Conservation (phyloP, 2,113 vertebrate genomes). For the Phycodurus eques region DNA sequence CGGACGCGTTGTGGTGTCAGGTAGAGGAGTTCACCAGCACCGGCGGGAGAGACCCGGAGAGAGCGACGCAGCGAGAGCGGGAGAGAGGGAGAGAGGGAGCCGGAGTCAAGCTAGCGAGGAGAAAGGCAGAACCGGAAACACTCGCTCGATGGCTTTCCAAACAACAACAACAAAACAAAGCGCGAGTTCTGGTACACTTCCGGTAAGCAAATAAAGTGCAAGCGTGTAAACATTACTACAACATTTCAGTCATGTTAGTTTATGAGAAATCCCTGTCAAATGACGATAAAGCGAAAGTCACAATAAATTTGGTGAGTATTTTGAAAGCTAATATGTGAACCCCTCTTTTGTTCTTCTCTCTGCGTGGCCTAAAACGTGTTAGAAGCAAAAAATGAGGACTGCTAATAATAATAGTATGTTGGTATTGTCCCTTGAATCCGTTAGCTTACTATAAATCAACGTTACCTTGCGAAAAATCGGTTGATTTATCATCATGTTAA, state of each 20-base stretch:
- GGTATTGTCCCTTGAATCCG: too few species aligned
- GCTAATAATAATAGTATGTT: too few species aligned
- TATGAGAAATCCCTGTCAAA: too few species aligned
- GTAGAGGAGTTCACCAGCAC: constrained; percentile 66
- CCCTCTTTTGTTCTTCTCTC: too few species aligned
- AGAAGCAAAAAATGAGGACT: too few species aligned
- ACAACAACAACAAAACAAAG: not conserved
- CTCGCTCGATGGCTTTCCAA: not conserved
- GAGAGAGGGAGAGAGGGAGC: not conserved
- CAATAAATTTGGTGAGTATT: too few species aligned
- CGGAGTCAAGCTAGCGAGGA: not conserved
- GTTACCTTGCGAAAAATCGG: too few species aligned
- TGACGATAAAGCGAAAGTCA: too few species aligned
- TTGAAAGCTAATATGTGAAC: too few species aligned
- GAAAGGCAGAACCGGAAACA: not conserved
- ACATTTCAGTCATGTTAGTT: not conserved
- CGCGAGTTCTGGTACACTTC: not conserved
- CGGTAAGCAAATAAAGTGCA: not conserved
- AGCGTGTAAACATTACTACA: not conserved
- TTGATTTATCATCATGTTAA: too few species aligned
- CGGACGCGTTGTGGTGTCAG: constrained; percentile 59
- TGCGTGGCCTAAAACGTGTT: too few species aligned
- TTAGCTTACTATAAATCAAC: too few species aligned
- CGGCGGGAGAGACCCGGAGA: constrained; percentile 40
- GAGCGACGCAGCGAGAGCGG: not conserved